phyloP scores from a whole-genome alignment of 2,888 invertebrate genomes.

The Chelonus formosanus region DNA sequence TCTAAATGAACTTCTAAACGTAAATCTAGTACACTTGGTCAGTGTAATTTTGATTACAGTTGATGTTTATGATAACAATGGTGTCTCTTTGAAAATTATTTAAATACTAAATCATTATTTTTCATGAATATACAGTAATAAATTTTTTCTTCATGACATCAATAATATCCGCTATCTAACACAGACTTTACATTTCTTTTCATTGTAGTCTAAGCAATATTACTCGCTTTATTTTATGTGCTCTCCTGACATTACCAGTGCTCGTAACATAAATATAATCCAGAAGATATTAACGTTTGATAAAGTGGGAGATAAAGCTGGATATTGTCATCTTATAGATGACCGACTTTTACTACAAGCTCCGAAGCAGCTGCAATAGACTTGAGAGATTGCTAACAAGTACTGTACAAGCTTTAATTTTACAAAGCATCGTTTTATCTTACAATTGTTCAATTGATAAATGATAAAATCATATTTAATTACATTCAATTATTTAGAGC shows the following conservation, averaged over 20 bases:
- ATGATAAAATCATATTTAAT: not conserved
- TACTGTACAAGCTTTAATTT: not conserved
- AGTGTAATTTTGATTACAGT: not conserved
- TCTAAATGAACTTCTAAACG: constrained; percentile 5
- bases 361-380: constrained; percentile 6
- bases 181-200: constrained; percentile 1
- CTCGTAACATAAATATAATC: constrained; percentile 9
- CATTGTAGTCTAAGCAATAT: constrained; percentile 5
- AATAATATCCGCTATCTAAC: constrained; percentile 6
- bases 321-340: constrained; percentile 8
- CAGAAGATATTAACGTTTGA: constrained; percentile 13
- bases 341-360: constrained; percentile 9
- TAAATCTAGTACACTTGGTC: not conserved
- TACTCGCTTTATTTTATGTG: constrained; percentile 10
- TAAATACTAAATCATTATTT: not conserved
- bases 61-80: too few relatives aligned
- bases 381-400: not conserved
- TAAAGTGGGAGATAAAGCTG: constrained; percentile 3
- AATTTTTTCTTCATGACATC: not conserved
- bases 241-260: constrained; percentile 15
- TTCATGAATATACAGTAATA: not conserved
- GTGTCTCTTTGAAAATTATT: not conserved
- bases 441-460: not conserved
- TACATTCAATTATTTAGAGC: not conserved
- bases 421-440: not conserved